Evolutionary conservation across 1,140 invertebrate species (phyloP), one percentile per base, ranked within the genome.

Genomic region (Drosophila saltans): DNA sequence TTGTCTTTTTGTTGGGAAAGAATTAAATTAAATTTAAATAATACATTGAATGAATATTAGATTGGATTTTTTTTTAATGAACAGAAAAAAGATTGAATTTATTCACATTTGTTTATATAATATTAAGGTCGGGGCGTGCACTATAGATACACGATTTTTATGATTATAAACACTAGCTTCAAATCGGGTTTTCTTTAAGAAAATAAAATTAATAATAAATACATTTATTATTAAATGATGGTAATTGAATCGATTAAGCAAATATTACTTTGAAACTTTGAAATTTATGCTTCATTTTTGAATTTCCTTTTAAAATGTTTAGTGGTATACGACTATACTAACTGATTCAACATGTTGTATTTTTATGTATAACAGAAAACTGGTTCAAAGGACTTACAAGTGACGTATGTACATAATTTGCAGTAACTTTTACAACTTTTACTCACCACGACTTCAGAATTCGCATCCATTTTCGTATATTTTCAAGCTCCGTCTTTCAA

Each of bases 391-490:
- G 8, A 7, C 10, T 26, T 26, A n/a, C 16, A 60, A 60, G 40
- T n/a, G 3, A 2, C n/a, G 2, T 40, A 41, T 60, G 16, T 60
- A 60, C 21, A 60, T 2, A 11, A 1, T 52, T 11, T 39, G 2
- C 10, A 7, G 26, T 45, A 48, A n/a, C 6, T 45, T 5, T 11
- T 11, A 10, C 9, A 52, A 40, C 26, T 55, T 26, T 2, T 24
- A 61, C 80, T 71, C 66, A 82, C 80, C 67, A 57, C 60, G 6
- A 16, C 59, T 63, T 76, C 62, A 11, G 76, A 66, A 9, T 33
- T 67, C 39, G 72, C 39, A 67, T 82, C 80, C 80, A 82, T 82
- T 69, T 52, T 74, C 70, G 10, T 62, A 16, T 62, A 10, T 41
- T 11, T 62, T 40, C 16, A 10, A 40, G 48, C 9, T 39, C 40